phyloP scores from a whole-genome alignment of 2,888 invertebrate genomes.

The Torymus auratus region DNA sequence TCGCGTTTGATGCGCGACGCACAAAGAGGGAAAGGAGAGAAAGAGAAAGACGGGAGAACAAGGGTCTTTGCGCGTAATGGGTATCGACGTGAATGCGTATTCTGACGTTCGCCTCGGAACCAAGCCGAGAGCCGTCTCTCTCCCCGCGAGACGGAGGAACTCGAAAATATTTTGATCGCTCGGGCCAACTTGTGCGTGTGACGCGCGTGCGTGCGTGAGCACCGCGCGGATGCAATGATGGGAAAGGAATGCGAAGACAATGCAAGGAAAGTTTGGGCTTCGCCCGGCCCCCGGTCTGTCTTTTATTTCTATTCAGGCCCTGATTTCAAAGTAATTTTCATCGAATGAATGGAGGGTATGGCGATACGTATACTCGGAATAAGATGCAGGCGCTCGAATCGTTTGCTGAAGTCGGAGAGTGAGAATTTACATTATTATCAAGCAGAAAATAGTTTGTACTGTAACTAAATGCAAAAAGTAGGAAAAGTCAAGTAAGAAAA shows the following conservation, averaged over 20 bases:
- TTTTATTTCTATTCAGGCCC: constrained; percentile 19
- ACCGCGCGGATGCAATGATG: constrained; percentile 3
- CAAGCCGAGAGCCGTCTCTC: too few relatives aligned
- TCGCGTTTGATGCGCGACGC: not conserved
- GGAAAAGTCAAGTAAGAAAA: too few relatives aligned
- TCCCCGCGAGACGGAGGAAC: not conserved
- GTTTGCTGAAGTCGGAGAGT: too few relatives aligned
- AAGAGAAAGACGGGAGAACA: not conserved
- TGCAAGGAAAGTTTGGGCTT: constrained; percentile 22
- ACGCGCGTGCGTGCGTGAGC: not conserved
- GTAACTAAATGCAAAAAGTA: too few relatives aligned
- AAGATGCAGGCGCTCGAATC: too few relatives aligned
- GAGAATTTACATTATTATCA: too few relatives aligned
- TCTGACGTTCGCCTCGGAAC: not conserved
- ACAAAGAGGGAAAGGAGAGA: constrained; percentile 18
- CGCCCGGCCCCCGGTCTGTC: not conserved
- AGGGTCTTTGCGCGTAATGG: constrained; percentile 36
- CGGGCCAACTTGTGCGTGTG: not conserved
- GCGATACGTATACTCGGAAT: too few relatives aligned
- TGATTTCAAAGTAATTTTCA: constrained; percentile 10
- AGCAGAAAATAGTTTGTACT: too few relatives aligned
- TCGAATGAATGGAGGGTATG: not conserved
- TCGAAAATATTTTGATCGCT: constrained; percentile 50
- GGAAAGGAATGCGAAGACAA: constrained; percentile 43
- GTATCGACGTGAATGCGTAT: constrained; percentile 45